Conservation (phyloP, 2,888 invertebrate species). For the Psococerastis gibbosa region DNA sequence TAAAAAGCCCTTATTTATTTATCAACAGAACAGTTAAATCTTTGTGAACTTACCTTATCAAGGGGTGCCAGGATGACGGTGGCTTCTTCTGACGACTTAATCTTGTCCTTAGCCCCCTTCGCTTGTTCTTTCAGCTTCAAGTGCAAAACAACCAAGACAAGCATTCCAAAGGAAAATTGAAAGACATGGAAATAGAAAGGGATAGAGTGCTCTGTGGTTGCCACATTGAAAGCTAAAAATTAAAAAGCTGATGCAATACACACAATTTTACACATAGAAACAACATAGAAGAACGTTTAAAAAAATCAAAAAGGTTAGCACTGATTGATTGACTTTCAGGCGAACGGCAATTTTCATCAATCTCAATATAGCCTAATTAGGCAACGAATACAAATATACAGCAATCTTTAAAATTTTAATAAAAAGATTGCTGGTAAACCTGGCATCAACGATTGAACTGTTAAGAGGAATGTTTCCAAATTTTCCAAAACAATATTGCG, state of each 20-base stretch:
- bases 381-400: too few species aligned
- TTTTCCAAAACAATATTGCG: too few species aligned
- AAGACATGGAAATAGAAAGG: slow-evolving; percentile 5
- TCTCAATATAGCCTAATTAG: too few species aligned
- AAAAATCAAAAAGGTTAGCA: neutral
- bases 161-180: slow-evolving; percentile 13
- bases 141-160: slow-evolving; percentile 16
- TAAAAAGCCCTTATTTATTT: too few species aligned
- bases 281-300: slow-evolving; percentile 18
- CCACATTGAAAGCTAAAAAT: slow-evolving; percentile 14
- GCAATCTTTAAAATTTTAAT: too few species aligned
- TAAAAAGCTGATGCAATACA: too few species aligned
- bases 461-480: too few species aligned
- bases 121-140: slow-evolving; percentile 39
- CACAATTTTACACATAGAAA: slow-evolving; percentile 16
- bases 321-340: too few species aligned
- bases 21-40: neutral
- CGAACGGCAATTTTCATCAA: too few species aligned
- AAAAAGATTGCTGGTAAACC: too few species aligned
- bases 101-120: slow-evolving; percentile 40
- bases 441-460: too few species aligned
- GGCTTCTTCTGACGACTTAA: slow-evolving; percentile 51
- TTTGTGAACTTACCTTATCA: slow-evolving; percentile 46
- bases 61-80: slow-evolving; percentile 51
- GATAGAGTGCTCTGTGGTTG: slow-evolving; percentile 3